phyloP scores from a whole-genome alignment of 2,113 vertebrate species.

The Anhinga rufa region DNA sequence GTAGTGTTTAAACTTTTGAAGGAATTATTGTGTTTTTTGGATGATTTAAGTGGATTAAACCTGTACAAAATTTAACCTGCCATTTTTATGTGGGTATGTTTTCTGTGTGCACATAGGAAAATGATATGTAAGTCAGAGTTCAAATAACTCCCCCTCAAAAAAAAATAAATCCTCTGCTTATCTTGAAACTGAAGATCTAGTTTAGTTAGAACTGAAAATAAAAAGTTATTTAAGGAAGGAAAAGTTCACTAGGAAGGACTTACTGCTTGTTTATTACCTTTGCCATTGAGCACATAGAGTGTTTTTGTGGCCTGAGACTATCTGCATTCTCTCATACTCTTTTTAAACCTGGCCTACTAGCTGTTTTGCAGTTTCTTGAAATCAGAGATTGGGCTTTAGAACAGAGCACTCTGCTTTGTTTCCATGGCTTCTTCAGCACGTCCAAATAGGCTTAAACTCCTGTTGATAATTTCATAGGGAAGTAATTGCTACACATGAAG shows the following conservation, averaged over 20 bases:
- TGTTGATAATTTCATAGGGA: constrained; percentile 46
- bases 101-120: not conserved
- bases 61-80: not conserved
- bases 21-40: not conserved
- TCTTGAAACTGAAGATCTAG: not conserved
- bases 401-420: not conserved
- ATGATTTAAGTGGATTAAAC: not conserved
- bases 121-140: not conserved
- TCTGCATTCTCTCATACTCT: not conserved
- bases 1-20: not conserved
- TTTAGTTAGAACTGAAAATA: not conserved
- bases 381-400: not conserved
- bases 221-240: not conserved
- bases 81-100: not conserved
- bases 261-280: not conserved
- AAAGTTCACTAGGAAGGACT: not conserved
- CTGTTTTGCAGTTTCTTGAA: not conserved
- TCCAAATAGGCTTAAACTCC: not conserved
- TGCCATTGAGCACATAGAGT: not conserved
- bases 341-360: not conserved
- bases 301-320: not conserved
- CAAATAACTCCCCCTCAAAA: not conserved
- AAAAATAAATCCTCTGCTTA: not conserved
- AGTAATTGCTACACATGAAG: constrained; percentile 46
- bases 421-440: not conserved